phyloP scores from a whole-genome alignment of 2,797 vertebrate genomes.

The Cyprinodon diabolis region DNA sequence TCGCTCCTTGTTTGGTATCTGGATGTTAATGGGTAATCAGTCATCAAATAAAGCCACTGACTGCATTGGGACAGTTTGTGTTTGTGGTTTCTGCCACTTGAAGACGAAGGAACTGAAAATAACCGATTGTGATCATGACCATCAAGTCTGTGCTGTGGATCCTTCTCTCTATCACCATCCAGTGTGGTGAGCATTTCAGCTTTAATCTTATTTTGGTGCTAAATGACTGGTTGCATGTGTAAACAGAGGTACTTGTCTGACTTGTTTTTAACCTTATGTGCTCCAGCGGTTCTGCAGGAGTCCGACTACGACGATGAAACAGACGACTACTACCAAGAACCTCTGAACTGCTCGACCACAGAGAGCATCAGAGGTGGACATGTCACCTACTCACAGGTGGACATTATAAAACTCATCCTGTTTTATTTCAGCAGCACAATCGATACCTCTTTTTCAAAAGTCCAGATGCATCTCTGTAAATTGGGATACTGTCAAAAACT shows the following conservation, averaged over 20 bases:
- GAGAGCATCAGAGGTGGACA: conserved; percentile 69
- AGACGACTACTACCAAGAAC: conserved; percentile 14
- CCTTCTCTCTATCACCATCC: conserved; percentile 37
- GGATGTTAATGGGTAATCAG: conserved; percentile 77
- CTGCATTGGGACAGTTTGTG: conserved; percentile 14
- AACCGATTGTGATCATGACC: conserved; percentile 36
- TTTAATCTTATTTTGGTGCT: not conserved
- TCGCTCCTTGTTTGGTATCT: conserved; percentile 25
- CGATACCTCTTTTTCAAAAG: not conserved
- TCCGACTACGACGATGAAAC: conserved; percentile 26
- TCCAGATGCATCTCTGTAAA: not conserved
- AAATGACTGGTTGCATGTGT: not conserved
- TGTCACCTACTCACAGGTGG: conserved; percentile 74
- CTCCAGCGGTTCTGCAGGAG: conserved; percentile 41
- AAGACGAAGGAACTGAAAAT: conserved; percentile 1
- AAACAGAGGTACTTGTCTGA: not conserved
- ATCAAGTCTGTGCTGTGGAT: conserved; percentile 24
- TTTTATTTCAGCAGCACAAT: not conserved
- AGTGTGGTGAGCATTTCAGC: conserved; percentile 59
- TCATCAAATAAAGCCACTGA: conserved; percentile 71
- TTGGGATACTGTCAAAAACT: not conserved
- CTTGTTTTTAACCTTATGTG: conserved; percentile 2
- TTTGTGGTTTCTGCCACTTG: conserved; percentile 16
- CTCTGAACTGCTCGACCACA: conserved; percentile 67
- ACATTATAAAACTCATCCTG: not conserved